Base-by-base conservation (phyloP, 1,140 invertebrate species). In the Lutraria rhynchaena region DNA sequence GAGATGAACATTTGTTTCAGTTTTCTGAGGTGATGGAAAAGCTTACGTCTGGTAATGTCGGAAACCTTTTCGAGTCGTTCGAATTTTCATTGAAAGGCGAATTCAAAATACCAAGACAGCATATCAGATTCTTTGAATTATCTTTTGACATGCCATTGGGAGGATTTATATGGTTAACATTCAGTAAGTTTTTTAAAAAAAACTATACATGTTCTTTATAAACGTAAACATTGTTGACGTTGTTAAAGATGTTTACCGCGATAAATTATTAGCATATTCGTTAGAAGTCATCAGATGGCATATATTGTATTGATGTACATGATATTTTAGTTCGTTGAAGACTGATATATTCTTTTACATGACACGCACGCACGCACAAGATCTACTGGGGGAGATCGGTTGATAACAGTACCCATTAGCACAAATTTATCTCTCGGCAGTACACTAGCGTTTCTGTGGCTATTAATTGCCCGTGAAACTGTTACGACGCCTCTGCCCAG, bases 1-100 rank as follows among this genome's bases (percentile, higher is more conserved):
- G n/a, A n/a, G n/a, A n/a, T n/a, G n/a, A n/a, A n/a, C n/a, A n/a
- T 41, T 41, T 41, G 29, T 88, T 87, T 41, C 76, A 89, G 88
- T 83, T 82, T 37, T 86, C 86, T 44, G 88, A 89, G 51, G 70
- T 88, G 17, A 73, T 88, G 11, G 60, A 82, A 11, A 86, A 83
- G 33, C 4, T 89, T 15, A 51, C 77, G n/a, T 49, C 53, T 7
- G 78, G 67, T n/a, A 57, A 71, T 2, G 41, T 58, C 24, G 69
- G 44, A 5, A 83, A 86, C 35, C 33, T 77, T 17, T 89, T 87
- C 37, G 82, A 84, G 46, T 81, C 83, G 1, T 77, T 83, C 58
- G 88, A 89, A 60, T 13, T 89, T 11, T 71, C 80, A 15, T 49
- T 89, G 19, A 77, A 61, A 37, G 88, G 88, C 27, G 61, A 76